Percentiles rank a stretch among this genome's conserved stretches.
phyloP scores from a whole-genome alignment of 2,797 vertebrate species.

The Parauchenoglanis ngamensis region DNA sequence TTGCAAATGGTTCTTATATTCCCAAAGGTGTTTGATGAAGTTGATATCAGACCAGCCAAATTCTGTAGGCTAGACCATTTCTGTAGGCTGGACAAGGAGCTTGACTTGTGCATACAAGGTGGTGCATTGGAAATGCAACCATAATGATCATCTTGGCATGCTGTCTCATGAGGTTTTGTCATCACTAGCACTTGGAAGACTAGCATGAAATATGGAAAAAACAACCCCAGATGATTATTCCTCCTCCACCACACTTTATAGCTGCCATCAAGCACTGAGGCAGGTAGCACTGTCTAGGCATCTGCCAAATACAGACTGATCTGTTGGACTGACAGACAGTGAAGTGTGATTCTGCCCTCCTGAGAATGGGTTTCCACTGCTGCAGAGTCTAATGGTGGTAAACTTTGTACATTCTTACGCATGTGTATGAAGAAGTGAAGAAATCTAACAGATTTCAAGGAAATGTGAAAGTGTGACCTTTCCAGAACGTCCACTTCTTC shows the following conservation, averaged over 20 bases:
- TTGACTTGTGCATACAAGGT: background rate
- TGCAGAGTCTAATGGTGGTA: background rate
- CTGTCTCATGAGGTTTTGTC: background rate
- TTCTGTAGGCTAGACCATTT: background rate
- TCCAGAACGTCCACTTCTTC: background rate
- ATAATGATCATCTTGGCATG: background rate
- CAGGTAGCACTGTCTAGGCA: background rate
- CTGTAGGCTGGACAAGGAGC: background rate
- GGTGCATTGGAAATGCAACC: background rate
- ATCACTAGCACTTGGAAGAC: background rate
- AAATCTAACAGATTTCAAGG: background rate
- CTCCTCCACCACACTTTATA: background rate
- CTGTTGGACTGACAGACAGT: conserved; percentile 8
- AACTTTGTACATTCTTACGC: background rate
- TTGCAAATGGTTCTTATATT: background rate
- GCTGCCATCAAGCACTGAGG: background rate
- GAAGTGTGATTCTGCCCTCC: background rate
- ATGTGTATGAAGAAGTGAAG: no score
- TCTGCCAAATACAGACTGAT: conserved; percentile 1
- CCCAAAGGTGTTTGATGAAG: background rate
- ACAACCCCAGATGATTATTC: background rate
- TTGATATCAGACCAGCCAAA: background rate
- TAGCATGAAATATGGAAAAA: background rate
- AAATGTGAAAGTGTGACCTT: background rate
- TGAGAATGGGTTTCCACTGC: background rate